Percentiles rank a stretch among this genome's conserved stretches.
Evolutionary conservation across 2,797 vertebrate species (phyloP).

Genomic region (Onychomys arenicola): DNA sequence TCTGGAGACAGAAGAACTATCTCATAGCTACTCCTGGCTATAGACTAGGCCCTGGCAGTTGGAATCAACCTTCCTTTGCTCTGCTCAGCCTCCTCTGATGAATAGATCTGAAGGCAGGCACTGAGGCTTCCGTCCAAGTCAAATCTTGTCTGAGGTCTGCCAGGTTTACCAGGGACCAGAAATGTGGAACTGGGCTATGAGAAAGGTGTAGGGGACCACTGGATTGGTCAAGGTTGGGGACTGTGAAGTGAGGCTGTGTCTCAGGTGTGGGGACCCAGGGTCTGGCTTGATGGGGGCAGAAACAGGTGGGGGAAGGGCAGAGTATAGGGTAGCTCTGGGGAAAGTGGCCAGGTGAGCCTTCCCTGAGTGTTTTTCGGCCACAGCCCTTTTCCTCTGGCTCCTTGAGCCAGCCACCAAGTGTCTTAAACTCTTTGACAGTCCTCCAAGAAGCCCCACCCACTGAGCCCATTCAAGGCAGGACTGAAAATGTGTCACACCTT

Average conservation of each 20-base stretch:
- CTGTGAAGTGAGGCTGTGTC: background rate
- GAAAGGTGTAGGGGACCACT: background rate
- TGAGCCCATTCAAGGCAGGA: background rate
- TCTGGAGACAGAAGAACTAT: background rate
- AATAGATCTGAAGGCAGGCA: background rate
- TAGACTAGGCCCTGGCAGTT: background rate
- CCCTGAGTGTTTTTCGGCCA: background rate
- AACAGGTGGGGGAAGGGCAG: background rate
- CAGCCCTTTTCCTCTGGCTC: slow-evolving; percentile 28
- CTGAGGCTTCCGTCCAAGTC: slow-evolving; percentile 6
- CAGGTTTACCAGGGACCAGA: background rate
- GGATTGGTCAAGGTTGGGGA: background rate
- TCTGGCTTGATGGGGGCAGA: background rate
- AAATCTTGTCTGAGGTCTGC: background rate
- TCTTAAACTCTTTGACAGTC: slow-evolving; percentile 29
- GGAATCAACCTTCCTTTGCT: background rate
- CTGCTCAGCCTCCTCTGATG: background rate
- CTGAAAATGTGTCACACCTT: slow-evolving; percentile 26
- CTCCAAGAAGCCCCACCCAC: slow-evolving; percentile 46
- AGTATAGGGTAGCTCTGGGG: background rate
- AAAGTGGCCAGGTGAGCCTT: background rate
- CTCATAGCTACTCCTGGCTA: background rate
- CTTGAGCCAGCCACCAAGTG: background rate
- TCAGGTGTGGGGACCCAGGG: background rate
- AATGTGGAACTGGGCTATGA: background rate